These are phyloP conservation scores for Miichthys miiuy DNA, from an alignment of 2,797 vertebrate genomes.

Conservation along the genomic window DNA sequence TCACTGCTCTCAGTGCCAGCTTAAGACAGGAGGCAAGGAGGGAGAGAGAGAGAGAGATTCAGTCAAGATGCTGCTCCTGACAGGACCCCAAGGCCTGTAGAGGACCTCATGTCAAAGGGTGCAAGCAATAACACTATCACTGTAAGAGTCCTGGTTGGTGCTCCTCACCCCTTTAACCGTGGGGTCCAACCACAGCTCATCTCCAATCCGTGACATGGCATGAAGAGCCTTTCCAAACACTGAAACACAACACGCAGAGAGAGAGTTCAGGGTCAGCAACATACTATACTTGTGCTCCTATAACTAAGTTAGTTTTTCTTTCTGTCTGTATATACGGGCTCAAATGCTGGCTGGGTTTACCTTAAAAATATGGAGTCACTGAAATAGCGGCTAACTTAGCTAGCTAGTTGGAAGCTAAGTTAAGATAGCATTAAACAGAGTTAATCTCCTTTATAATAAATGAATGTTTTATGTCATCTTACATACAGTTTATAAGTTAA, in stretches of 20 bases:
- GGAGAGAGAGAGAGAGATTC: background rate
- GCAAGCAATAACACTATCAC: background rate
- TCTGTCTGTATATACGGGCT: no score
- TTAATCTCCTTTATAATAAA: background rate
- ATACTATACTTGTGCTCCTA: background rate
- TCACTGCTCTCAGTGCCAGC: slow-evolving; percentile 93
- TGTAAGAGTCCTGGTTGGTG: background rate
- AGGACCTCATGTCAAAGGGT: background rate
- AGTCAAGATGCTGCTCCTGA: background rate
- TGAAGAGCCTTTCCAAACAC: slow-evolving; percentile 93
- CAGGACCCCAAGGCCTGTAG: background rate
- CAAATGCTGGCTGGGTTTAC: background rate
- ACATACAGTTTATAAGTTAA: background rate
- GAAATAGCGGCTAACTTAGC: background rate
- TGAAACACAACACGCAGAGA: slow-evolving; percentile 34
- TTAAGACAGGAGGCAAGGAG: slow-evolving; percentile 57
- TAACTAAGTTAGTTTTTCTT: background rate
- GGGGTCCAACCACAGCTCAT: slow-evolving; percentile 94
- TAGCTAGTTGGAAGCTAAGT: background rate
- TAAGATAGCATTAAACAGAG: background rate
- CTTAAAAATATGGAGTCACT: no score
- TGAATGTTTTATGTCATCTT: background rate
- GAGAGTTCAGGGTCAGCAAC: background rate
- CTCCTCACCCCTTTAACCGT: slow-evolving; percentile 90
- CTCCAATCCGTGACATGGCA: slow-evolving; percentile 90